Percentiles rank a stretch among this genome's conserved stretches.
These are phyloP conservation scores for Stenichneumon culpator DNA, from an alignment of 2,888 invertebrate genomes.

Conservation along the genomic window DNA sequence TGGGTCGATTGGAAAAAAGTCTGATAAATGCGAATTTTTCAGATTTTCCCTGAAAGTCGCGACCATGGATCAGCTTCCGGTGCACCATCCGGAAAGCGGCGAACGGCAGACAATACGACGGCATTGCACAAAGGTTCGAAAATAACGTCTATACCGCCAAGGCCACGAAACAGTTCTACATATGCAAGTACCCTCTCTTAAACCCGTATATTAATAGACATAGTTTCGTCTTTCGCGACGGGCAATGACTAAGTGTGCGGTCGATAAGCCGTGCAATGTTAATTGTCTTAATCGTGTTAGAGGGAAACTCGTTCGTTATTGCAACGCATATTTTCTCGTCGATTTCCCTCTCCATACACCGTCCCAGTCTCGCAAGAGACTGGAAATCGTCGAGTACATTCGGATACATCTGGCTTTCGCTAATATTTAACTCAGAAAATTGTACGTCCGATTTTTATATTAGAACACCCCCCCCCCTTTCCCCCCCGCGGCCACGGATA, in stretches of 20 bases:
- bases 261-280: conserved; percentile 33
- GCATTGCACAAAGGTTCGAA: conserved; percentile 18
- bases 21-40: not conserved
- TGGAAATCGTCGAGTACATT: conserved; percentile 24
- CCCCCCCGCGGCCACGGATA: not conserved
- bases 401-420: not conserved
- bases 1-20: not conserved
- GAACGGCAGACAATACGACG: conserved; percentile 5
- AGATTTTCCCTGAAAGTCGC: not conserved
- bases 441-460: not conserved
- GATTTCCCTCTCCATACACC: conserved; percentile 4
- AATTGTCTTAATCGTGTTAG: conserved; percentile 56
- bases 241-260: not conserved
- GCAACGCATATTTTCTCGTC: not conserved
- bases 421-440: not conserved
- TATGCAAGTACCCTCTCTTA: not conserved
- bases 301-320: conserved; percentile 8
- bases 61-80: not conserved
- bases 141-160: conserved; percentile 24
- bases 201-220: conserved; percentile 1
- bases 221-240: not conserved
- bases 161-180: conserved; percentile 1
- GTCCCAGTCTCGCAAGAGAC: conserved; percentile 9
- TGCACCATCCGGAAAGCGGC: conserved; percentile 6
- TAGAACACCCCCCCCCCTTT: too few species aligned